These are phyloP conservation scores for Lymantria monacha DNA, from an alignment of 2,888 invertebrate genomes.

Conservation along the genomic window DNA sequence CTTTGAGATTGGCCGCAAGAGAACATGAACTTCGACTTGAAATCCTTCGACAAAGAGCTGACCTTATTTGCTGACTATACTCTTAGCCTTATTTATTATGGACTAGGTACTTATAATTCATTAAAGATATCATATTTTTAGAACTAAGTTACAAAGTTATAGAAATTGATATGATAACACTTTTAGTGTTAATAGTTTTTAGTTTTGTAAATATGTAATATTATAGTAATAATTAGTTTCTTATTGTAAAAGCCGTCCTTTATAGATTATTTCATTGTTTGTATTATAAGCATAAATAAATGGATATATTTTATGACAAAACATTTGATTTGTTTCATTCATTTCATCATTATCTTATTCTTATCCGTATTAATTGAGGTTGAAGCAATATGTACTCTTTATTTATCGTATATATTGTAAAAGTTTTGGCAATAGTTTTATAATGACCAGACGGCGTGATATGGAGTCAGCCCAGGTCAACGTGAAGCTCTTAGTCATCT, in stretches of 20 bases:
- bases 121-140: neutral
- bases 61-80: constrained; percentile 63
- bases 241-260: constrained; percentile 24
- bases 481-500: too few species aligned
- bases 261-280: constrained; percentile 16
- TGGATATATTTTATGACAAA: constrained; percentile 21
- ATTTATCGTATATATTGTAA: too few species aligned
- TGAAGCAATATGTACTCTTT: too few species aligned
- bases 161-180: constrained; percentile 23
- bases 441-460: too few species aligned
- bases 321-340: constrained; percentile 5
- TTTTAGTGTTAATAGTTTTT: constrained; percentile 6
- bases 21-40: constrained; percentile 94
- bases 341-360: too few species aligned
- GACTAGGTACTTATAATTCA: neutral
- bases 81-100: neutral
- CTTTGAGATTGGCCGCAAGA: constrained; percentile 91
- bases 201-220: constrained; percentile 25
- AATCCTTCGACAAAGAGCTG: constrained; percentile 87
- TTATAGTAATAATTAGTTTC: neutral
- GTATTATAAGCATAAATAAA: constrained; percentile 29
- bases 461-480: too few species aligned
- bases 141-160: constrained; percentile 12
- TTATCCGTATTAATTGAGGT: too few species aligned
- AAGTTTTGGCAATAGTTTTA: too few species aligned